Conservation (phyloP, 2,888 invertebrate genomes). For the Lumbricus terrestris region DNA sequence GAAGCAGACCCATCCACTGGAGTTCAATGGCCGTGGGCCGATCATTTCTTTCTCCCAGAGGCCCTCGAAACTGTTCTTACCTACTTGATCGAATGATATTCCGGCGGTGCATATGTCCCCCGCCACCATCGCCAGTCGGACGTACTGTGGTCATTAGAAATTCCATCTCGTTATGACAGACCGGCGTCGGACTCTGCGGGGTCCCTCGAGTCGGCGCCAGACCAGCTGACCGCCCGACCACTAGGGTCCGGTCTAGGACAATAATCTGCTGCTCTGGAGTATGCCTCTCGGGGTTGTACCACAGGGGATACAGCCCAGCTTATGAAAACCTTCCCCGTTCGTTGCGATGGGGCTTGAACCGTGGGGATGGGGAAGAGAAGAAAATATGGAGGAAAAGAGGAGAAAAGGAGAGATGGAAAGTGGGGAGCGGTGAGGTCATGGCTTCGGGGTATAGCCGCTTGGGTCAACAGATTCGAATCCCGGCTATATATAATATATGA, state of each 20-base stretch:
- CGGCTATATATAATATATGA: neutral
- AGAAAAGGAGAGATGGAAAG: neutral
- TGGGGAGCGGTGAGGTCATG: neutral
- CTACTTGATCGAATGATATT: neutral
- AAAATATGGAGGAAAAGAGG: neutral
- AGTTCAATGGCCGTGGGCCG: neutral
- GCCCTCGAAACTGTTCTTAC: neutral
- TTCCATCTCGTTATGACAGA: neutral
- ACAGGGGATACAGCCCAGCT: neutral
- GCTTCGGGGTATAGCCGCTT: neutral
- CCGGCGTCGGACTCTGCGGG: neutral
- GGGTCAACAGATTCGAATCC: neutral
- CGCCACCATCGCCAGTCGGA: too few species aligned
- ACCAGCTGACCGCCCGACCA: neutral
- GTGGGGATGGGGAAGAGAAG: neutral
- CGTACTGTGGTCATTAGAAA: neutral
- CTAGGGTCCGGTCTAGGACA: constrained; percentile 7
- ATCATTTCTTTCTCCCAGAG: neutral
- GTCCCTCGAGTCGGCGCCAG: neutral
- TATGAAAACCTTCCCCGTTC: too few species aligned
- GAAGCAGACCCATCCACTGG: neutral
- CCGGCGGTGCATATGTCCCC: neutral
- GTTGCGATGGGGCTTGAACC: neutral
- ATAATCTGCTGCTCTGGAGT: neutral
- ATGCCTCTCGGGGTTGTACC: neutral